phyloP scores from a whole-genome alignment of 2,797 vertebrate species.

The Phalanger gymnotis region DNA sequence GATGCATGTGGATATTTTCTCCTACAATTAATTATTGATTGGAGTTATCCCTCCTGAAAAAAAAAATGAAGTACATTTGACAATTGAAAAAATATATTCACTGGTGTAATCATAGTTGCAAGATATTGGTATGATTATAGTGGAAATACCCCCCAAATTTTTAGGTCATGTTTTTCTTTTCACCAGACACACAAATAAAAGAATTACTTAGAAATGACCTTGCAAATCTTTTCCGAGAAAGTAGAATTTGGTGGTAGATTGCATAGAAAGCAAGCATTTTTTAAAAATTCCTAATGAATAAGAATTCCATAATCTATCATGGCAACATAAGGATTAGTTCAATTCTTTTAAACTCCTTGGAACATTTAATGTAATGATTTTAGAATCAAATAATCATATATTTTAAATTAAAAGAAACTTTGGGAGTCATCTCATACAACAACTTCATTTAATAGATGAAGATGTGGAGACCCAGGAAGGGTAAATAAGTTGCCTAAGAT shows the following conservation, averaged over 20 bases:
- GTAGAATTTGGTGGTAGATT: neutral
- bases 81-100: slow-evolving; percentile 51
- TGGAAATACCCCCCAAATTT: slow-evolving; percentile 42
- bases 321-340: neutral
- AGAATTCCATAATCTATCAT: neutral
- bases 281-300: neutral
- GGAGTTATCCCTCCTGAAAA: slow-evolving; percentile 40
- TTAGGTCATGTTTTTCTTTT: neutral
- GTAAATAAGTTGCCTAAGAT: too few relatives aligned
- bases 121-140: slow-evolving; percentile 58
- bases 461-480: too few relatives aligned
- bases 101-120: slow-evolving; percentile 57
- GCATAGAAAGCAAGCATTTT: neutral
- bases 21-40: slow-evolving; percentile 72
- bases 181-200: neutral
- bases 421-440: too few relatives aligned
- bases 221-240: neutral
- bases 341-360: slow-evolving; percentile 5
- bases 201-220: neutral
- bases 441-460: too few relatives aligned
- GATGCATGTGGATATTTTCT: slow-evolving; percentile 66
- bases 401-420: too few relatives aligned
- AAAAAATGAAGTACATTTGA: slow-evolving; percentile 69
- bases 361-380: too few relatives aligned
- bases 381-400: too few relatives aligned